These are phyloP conservation scores for Oscheius sp. DNA, from an alignment of 2,888 invertebrate genomes.

Conservation along the genomic window DNA sequence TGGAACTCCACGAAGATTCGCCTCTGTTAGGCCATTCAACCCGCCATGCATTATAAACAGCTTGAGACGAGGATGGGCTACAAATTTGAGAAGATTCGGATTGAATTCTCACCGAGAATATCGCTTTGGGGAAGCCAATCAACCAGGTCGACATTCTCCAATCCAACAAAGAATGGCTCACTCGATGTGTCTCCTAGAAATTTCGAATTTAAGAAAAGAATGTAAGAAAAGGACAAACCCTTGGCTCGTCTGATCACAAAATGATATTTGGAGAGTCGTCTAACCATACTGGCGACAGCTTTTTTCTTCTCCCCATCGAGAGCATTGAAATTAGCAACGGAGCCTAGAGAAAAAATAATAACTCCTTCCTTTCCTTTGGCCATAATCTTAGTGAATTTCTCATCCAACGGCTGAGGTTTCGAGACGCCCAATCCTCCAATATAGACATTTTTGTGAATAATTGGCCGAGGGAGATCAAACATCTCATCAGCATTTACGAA, in stretches of 20 bases:
- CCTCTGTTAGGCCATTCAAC: slow-evolving; percentile 64
- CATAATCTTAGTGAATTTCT: slow-evolving; percentile 48
- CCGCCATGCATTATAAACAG: slow-evolving; percentile 68
- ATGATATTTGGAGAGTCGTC: slow-evolving; percentile 52
- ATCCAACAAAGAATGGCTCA: slow-evolving; percentile 32
- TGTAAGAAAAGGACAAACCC: slow-evolving; percentile 28
- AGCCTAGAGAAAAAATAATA: slow-evolving; percentile 57
- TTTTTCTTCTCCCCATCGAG: slow-evolving; percentile 17
- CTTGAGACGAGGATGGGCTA: slow-evolving; percentile 57
- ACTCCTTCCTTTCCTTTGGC: slow-evolving; percentile 52
- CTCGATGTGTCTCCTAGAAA: slow-evolving; percentile 48
- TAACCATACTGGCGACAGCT: slow-evolving; percentile 34
- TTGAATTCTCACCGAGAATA: slow-evolving; percentile 43
- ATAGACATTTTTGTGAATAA: slow-evolving; percentile 45
- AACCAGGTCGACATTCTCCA: slow-evolving; percentile 59
- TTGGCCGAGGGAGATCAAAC: slow-evolving; percentile 50
- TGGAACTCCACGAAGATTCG: slow-evolving; percentile 62
- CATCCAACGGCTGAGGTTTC: slow-evolving; percentile 34
- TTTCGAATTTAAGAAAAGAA: background rate
- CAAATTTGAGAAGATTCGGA: background rate
- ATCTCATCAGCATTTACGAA: slow-evolving; percentile 54
- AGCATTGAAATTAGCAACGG: slow-evolving; percentile 39
- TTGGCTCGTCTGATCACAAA: slow-evolving; percentile 59
- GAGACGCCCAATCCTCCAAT: slow-evolving; percentile 50
- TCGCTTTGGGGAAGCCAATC: slow-evolving; percentile 65